Percentiles rank a stretch among this genome's conserved stretches.
These are phyloP conservation scores for Micromussa lordhowensis DNA, from an alignment of 92 coral and sea anemone species.

Conservation along the genomic window DNA sequence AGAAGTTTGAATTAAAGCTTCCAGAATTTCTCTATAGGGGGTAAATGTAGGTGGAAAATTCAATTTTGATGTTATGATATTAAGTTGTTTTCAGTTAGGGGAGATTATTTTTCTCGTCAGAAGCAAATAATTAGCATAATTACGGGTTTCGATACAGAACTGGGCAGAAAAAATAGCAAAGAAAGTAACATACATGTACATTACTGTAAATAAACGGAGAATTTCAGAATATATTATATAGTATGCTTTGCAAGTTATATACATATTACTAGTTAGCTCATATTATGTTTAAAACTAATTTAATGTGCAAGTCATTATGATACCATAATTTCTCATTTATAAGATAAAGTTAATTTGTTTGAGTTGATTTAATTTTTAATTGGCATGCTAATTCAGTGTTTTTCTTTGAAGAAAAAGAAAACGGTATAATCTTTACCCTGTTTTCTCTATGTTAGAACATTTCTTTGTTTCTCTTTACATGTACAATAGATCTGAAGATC, in stretches of 20 bases:
- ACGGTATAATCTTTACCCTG: background rate
- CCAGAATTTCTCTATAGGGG: slow-evolving; percentile 6
- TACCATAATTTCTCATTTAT: background rate
- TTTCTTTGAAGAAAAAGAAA: background rate
- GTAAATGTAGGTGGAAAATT: background rate
- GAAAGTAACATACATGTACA: background rate
- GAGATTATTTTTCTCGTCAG: background rate
- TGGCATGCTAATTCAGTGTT: background rate
- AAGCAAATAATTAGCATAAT: background rate
- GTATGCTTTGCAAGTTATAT: background rate
- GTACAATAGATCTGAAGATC: background rate
- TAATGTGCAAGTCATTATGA: background rate
- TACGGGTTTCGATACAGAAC: background rate
- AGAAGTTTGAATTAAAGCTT: background rate
- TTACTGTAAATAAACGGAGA: background rate
- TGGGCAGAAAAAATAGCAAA: background rate
- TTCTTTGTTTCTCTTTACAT: background rate
- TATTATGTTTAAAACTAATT: background rate
- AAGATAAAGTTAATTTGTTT: background rate
- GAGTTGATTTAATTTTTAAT: slow-evolving; percentile 18
- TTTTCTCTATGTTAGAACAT: background rate
- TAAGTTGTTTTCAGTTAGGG: no score
- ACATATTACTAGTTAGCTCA: background rate
- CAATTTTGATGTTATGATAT: background rate
- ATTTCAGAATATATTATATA: background rate